Evolutionary conservation across 2,797 vertebrate genomes (phyloP).

Genomic region (Typhlichthys subterraneus): DNA sequence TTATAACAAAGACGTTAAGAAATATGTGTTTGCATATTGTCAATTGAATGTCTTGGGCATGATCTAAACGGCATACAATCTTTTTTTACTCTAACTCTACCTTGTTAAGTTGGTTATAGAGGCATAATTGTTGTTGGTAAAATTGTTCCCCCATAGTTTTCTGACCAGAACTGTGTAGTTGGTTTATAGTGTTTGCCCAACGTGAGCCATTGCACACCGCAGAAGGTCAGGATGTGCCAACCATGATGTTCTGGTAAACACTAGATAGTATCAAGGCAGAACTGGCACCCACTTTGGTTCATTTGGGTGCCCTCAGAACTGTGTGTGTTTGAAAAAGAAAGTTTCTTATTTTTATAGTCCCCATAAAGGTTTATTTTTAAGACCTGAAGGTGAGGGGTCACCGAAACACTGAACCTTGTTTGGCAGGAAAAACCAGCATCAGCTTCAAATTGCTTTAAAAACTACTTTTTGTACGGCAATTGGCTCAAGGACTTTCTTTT

Average conservation of each 20-base stretch:
- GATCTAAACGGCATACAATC: no score
- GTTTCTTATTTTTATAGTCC: conserved; percentile 40
- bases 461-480: no score
- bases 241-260: conserved; percentile 1
- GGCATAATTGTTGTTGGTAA: no score
- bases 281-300: neutral
- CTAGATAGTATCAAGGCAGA: no score
- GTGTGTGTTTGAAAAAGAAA: conserved; percentile 64
- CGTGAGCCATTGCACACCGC: neutral
- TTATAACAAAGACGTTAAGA: neutral
- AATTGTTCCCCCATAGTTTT: no score
- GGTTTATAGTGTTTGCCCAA: neutral
- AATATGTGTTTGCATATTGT: conserved; percentile 9
- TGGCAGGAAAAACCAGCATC: conserved; percentile 6
- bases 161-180: neutral
- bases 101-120: no score
- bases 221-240: neutral
- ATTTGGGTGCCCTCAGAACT: conserved; percentile 27
- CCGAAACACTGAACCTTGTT: conserved; percentile 40
- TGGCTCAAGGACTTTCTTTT: neutral
- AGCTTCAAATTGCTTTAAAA: neutral
- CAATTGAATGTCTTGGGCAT: neutral
- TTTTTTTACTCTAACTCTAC: no score
- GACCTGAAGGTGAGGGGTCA: conserved; percentile 71
- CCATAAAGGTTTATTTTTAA: conserved; percentile 68